These are phyloP conservation scores for Heliconius melpomene DNA, from an alignment of 1,140 invertebrate species.

Conservation along the genomic window DNA sequence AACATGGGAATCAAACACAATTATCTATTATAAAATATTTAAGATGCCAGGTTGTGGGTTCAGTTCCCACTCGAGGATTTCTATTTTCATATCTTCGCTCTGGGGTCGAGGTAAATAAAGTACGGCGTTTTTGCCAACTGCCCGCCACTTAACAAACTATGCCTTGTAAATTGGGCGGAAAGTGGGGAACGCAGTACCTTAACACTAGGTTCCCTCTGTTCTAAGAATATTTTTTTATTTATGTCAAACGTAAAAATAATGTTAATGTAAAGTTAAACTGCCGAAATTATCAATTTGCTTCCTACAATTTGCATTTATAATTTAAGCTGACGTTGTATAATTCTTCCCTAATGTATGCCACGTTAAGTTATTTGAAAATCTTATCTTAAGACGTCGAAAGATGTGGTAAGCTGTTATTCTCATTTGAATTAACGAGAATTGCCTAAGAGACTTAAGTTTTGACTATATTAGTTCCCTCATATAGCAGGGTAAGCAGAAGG, in stretches of 20 bases:
- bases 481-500: no score
- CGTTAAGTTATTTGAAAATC: constrained; percentile 21
- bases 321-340: constrained; percentile 14
- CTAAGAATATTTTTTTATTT: no score
- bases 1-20: background rate
- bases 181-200: no score
- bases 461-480: no score
- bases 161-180: no score
- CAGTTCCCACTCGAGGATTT: no score
- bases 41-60: no score
- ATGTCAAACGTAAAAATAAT: background rate
- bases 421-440: constrained; percentile 30
- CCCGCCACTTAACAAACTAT: no score
- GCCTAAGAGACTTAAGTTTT: constrained; percentile 1
- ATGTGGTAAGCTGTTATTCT: constrained; percentile 19
- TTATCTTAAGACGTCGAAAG: constrained; percentile 27
- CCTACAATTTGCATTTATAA: constrained; percentile 9
- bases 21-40: background rate
- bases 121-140: no score
- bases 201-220: no score
- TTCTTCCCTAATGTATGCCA: constrained; percentile 13
- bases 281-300: background rate
- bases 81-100: no score
- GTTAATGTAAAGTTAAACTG: background rate
- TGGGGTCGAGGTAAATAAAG: no score